These are phyloP conservation scores for Caenorhabditis imperialis DNA, from an alignment of 2,888 invertebrate species.

Conservation along the genomic window DNA sequence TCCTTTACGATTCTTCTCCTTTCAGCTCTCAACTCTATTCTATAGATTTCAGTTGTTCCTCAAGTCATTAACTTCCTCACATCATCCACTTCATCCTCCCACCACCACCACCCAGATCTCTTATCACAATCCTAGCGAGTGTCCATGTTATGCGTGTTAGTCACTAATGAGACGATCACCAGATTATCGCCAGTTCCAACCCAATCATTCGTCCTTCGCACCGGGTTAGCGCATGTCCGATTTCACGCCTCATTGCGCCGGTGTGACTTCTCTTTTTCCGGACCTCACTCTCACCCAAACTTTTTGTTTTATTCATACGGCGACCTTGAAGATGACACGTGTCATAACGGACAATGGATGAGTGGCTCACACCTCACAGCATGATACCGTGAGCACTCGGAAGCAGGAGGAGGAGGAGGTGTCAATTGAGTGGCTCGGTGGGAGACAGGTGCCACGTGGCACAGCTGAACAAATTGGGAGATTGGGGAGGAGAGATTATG, in stretches of 20 bases:
- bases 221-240: conserved; percentile 37
- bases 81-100: not conserved
- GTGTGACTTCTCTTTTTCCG: conserved; percentile 25
- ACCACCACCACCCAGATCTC: conserved; percentile 11
- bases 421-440: conserved; percentile 31
- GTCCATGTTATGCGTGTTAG: conserved; percentile 12
- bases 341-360: conserved; percentile 12
- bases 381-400: conserved; percentile 24
- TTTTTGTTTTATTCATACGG: not conserved
- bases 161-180: conserved; percentile 44
- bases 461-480: conserved; percentile 13
- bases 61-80: no score
- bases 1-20: no score
- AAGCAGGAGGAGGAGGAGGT: conserved; percentile 11
- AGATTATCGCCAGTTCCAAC: conserved; percentile 21
- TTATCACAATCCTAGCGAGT: conserved; percentile 11
- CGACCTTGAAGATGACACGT: conserved; percentile 2
- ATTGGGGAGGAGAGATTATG: no score
- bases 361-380: conserved; percentile 46
- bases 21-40: no score
- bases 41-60: no score
- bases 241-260: conserved; percentile 44
- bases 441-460: conserved; percentile 11
- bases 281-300: conserved; percentile 6
- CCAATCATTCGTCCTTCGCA: not conserved